phyloP scores from a whole-genome alignment of 2,113 vertebrate species.

The Neoarius graeffei region DNA sequence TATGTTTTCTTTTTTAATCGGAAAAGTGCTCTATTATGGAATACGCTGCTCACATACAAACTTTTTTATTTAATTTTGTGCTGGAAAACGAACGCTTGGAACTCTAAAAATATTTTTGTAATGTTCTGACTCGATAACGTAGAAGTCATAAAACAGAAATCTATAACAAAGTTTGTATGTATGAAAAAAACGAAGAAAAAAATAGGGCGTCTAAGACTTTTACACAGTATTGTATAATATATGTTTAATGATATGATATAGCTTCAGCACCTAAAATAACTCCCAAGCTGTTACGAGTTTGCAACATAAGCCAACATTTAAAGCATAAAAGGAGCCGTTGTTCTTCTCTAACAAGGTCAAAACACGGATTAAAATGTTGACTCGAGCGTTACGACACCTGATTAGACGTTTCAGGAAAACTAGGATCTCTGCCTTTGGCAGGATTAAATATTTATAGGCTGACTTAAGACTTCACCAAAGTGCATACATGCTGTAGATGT shows the following conservation, averaged over 20 bases:
- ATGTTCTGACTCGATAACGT: too few species aligned
- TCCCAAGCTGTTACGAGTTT: not conserved
- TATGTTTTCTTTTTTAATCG: too few species aligned
- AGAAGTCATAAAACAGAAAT: too few species aligned
- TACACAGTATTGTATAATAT: too few species aligned
- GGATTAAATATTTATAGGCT: constrained; percentile 27
- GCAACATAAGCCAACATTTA: not conserved
- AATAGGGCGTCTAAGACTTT: too few species aligned
- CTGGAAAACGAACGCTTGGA: too few species aligned
- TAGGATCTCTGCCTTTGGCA: not conserved
- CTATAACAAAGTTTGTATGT: too few species aligned
- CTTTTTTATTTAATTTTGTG: too few species aligned
- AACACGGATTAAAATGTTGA: constrained; percentile 21
- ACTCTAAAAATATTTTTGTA: too few species aligned
- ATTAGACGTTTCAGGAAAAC: constrained; percentile 23
- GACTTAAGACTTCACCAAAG: constrained; percentile 22
- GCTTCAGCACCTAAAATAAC: not conserved
- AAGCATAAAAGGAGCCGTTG: not conserved
- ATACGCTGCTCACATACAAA: too few species aligned
- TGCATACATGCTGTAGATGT: constrained; percentile 4
- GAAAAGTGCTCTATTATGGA: too few species aligned
- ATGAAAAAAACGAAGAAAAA: too few species aligned
- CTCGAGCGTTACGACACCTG: constrained; percentile 24
- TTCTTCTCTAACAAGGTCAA: constrained; percentile 11
- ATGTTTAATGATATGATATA: not conserved